These are phyloP conservation scores for Dipodomys merriami DNA, from an alignment of 2,113 vertebrate species.

Conservation along the genomic window DNA sequence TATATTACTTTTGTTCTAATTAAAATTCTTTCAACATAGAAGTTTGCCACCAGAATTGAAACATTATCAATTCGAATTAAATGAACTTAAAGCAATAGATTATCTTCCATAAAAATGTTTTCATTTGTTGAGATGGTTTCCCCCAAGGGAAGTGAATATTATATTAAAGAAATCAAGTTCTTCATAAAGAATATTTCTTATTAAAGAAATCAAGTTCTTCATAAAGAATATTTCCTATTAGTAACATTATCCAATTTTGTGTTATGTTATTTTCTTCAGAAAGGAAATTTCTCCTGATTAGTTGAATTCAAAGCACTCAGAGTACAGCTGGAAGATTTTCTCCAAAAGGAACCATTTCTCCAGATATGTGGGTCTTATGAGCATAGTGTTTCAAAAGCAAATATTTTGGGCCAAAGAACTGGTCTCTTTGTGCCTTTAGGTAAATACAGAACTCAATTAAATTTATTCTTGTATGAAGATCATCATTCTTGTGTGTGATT, in stretches of 20 bases:
- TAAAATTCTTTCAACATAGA: slow-evolving; percentile 71
- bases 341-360: slow-evolving; percentile 27
- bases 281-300: slow-evolving; percentile 47
- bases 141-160: slow-evolving; percentile 69
- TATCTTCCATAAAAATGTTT: slow-evolving; percentile 76
- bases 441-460: slow-evolving; percentile 4
- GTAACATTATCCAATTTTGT: slow-evolving; percentile 68
- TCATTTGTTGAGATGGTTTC: slow-evolving; percentile 67
- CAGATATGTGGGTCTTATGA: background rate
- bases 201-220: slow-evolving; percentile 72
- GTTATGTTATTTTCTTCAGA: slow-evolving; percentile 58
- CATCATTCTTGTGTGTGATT: background rate
- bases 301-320: slow-evolving; percentile 51
- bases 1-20: slow-evolving; percentile 74
- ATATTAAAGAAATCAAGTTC: slow-evolving; percentile 73
- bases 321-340: slow-evolving; percentile 1
- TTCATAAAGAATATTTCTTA: slow-evolving; percentile 74
- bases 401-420: background rate
- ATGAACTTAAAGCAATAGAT: slow-evolving; percentile 71
- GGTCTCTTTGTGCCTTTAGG: background rate
- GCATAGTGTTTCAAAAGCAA: background rate
- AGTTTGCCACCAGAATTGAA: slow-evolving; percentile 73
- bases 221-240: slow-evolving; percentile 68
- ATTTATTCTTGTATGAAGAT: slow-evolving; percentile 29
- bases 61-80: slow-evolving; percentile 72